Conservation (phyloP, 23 tunicate species). For the Trididemnum nubilum region DNA sequence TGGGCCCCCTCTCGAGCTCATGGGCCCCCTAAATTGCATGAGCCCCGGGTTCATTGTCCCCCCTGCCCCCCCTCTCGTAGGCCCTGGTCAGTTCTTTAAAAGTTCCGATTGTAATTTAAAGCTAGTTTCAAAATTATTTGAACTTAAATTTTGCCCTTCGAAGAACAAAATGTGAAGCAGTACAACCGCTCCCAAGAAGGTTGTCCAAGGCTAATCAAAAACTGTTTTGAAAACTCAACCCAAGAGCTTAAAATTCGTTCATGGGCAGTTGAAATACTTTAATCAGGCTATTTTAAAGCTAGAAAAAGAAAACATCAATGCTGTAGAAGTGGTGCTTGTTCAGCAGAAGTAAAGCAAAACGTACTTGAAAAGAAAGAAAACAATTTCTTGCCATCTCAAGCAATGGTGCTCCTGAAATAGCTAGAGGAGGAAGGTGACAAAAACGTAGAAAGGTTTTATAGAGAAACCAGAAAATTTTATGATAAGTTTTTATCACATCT, state of each 20-base stretch:
- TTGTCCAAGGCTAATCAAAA: slow-evolving; percentile 48
- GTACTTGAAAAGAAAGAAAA: slow-evolving; percentile 57
- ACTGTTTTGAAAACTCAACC: slow-evolving; percentile 30
- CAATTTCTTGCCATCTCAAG: slow-evolving; percentile 56
- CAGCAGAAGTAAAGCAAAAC: slow-evolving; percentile 65
- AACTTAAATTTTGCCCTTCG: too few relatives aligned
- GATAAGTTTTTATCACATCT: slow-evolving; percentile 55
- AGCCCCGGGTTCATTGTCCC: too few relatives aligned
- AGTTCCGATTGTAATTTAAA: too few relatives aligned
- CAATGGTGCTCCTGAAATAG: slow-evolving; percentile 51
- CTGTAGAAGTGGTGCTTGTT: slow-evolving; percentile 47
- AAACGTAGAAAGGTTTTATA: slow-evolving; percentile 36
- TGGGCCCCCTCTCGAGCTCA: too few relatives aligned
- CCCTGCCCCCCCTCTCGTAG: too few relatives aligned
- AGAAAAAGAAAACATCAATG: too few relatives aligned
- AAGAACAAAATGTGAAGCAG: slow-evolving; percentile 31
- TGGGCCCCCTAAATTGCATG: too few relatives aligned
- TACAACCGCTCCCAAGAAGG: slow-evolving; percentile 59
- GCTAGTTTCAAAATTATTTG: too few relatives aligned
- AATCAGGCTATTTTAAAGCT: slow-evolving; percentile 41
- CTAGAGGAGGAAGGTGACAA: slow-evolving; percentile 47
- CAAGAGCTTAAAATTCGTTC: slow-evolving; percentile 49
- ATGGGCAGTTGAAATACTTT: slow-evolving; percentile 40
- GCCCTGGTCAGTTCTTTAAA: too few relatives aligned
- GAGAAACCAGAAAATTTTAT: slow-evolving; percentile 34